These are phyloP conservation scores for Matsumyia berberina DNA, from an alignment of 2,888 invertebrate species.

Conservation along the genomic window DNA sequence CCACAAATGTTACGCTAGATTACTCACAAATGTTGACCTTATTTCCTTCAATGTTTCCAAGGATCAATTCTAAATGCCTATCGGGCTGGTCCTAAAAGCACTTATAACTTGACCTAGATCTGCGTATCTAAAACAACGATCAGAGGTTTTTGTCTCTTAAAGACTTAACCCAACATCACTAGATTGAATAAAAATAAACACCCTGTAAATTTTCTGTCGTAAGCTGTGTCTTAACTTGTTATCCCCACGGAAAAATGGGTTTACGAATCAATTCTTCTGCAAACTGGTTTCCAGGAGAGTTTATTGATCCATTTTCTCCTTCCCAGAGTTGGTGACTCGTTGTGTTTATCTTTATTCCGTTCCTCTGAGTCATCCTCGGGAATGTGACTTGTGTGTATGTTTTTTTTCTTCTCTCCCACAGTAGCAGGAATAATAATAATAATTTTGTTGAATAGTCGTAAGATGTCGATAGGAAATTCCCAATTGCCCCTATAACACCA, in stretches of 20 bases:
- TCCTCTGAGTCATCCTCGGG: conserved; percentile 36
- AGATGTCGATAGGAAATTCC: conserved; percentile 8
- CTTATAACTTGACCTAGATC: too few relatives aligned
- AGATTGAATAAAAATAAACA: too few relatives aligned
- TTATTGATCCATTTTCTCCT: conserved; percentile 52
- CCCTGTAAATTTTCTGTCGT: too few relatives aligned
- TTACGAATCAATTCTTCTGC: conserved; percentile 1
- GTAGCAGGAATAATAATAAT: conserved; percentile 47
- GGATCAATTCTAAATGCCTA: too few relatives aligned
- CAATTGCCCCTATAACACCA: conserved; percentile 20
- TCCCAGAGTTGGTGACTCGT: conserved; percentile 10
- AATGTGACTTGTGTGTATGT: conserved; percentile 1
- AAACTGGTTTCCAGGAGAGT: conserved; percentile 46
- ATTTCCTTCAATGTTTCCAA: too few relatives aligned
- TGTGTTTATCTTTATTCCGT: conserved; percentile 31
- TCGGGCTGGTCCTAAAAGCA: too few relatives aligned
- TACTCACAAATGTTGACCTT: too few relatives aligned
- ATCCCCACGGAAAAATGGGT: conserved; percentile 3
- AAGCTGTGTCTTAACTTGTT: conserved; percentile 1
- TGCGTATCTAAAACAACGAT: too few relatives aligned
- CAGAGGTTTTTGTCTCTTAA: too few relatives aligned
- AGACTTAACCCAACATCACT: too few relatives aligned
- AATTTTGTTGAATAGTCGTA: conserved; percentile 14
- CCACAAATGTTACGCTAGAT: too few relatives aligned
- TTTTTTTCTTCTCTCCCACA: conserved; percentile 20